Percentiles rank a stretch among this genome's conserved stretches.
These are phyloP conservation scores for Girardia tigrina DNA, from an alignment of 2,888 invertebrate genomes.

Conservation along the genomic window DNA sequence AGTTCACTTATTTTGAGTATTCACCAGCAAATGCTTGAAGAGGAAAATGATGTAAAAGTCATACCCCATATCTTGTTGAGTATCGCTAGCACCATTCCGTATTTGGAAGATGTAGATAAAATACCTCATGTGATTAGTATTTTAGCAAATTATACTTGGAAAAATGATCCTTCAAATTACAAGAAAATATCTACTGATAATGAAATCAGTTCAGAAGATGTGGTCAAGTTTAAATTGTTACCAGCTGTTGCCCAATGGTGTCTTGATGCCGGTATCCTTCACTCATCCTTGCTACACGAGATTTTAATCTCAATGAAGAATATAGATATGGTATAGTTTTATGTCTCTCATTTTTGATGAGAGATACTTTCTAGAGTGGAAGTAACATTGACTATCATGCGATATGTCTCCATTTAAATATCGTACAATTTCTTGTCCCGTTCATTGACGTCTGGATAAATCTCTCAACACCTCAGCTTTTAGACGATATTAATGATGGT, in stretches of 20 bases:
- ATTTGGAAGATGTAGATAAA: slow-evolving; percentile 16
- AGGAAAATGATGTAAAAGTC: neutral
- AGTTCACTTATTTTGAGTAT: slow-evolving; percentile 24
- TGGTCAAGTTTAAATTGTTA: neutral
- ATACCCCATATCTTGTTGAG: neutral
- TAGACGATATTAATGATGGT: neutral
- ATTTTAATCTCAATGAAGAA: slow-evolving; percentile 12
- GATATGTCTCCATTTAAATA: neutral
- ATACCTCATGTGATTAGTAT: neutral
- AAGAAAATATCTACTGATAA: neutral
- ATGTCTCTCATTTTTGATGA: neutral
- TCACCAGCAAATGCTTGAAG: slow-evolving; percentile 30
- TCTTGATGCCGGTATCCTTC: neutral
- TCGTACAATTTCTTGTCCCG: neutral
- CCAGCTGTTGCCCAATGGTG: slow-evolving; percentile 6
- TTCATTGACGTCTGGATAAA: slow-evolving; percentile 21
- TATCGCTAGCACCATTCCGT: neutral
- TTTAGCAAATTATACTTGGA: neutral
- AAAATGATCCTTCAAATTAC: neutral
- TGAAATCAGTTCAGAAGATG: neutral
- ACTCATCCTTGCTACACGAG: neutral
- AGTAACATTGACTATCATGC: neutral
- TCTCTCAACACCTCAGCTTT: neutral
- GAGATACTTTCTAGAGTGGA: neutral
- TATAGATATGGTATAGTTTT: neutral